Conservation (phyloP, 2,113 vertebrate species). For the Bucco capensis region DNA sequence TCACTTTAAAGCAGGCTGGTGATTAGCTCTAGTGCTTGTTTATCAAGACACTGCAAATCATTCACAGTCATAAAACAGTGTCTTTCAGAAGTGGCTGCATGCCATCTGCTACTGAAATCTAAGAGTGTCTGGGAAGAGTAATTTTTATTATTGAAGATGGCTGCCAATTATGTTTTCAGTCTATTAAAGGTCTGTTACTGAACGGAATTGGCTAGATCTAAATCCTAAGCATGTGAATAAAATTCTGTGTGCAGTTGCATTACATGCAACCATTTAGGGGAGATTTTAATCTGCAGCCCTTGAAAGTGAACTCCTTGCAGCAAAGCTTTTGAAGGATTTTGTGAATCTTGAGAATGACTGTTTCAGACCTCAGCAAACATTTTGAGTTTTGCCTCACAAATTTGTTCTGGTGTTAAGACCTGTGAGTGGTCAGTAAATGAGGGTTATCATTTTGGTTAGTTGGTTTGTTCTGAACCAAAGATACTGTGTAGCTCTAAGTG, state of each 20-base stretch:
- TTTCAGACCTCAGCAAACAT: neutral
- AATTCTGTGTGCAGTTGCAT: neutral
- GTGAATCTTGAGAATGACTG: neutral
- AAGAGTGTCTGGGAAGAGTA: neutral
- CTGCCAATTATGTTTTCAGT: neutral
- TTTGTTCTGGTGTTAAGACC: neutral
- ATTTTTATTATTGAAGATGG: slow-evolving; percentile 24
- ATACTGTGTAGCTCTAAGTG: neutral
- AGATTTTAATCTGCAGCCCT: neutral
- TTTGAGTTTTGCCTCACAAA: neutral
- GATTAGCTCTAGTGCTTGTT: slow-evolving; percentile 22
- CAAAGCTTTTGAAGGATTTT: neutral
- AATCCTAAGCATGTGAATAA: neutral
- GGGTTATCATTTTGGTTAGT: neutral
- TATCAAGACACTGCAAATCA: slow-evolving; percentile 7
- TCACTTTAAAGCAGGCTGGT: neutral
- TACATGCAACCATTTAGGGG: neutral
- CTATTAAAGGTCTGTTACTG: neutral
- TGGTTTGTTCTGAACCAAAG: neutral
- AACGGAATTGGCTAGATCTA: neutral
- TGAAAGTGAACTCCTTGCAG: neutral
- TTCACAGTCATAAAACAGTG: neutral
- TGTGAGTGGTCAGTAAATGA: neutral
- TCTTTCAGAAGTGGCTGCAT: neutral
- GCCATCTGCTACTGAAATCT: slow-evolving; percentile 28